Evolutionary conservation across 1,140 invertebrate species (phyloP).

Genomic region (Oryctes rhinoceros): DNA sequence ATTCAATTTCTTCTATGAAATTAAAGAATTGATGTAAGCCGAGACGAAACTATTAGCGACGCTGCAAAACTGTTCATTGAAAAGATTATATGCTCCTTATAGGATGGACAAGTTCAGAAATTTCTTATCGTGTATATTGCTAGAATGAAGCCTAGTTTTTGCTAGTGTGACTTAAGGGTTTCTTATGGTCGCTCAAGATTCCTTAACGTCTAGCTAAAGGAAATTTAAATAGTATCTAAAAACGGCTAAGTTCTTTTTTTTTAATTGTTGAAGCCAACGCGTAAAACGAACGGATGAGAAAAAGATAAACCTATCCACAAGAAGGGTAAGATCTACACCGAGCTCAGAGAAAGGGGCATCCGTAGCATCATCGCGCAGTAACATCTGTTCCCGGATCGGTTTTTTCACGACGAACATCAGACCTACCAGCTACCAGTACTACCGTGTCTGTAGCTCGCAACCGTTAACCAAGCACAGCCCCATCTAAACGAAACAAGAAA

Average conservation of each 20-base stretch:
- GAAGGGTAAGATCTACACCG: neutral
- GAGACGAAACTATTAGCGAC: too few relatives aligned
- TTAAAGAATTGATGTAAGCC: too few relatives aligned
- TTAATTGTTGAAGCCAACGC: neutral
- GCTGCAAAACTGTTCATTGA: too few relatives aligned
- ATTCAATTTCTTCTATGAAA: too few relatives aligned
- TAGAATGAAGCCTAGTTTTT: too few relatives aligned
- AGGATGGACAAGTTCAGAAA: too few relatives aligned
- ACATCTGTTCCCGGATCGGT: neutral
- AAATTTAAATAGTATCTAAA: neutral
- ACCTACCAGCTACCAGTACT: neutral
- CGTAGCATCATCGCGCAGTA: neutral
- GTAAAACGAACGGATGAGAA: neutral
- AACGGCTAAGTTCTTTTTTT: neutral
- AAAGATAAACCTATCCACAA: neutral
- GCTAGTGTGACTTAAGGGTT: too few relatives aligned
- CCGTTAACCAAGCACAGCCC: neutral
- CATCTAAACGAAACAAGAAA: neutral
- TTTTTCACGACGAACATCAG: neutral
- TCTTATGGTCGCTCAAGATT: too few relatives aligned
- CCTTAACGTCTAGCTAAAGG: too few relatives aligned
- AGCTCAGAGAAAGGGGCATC: neutral
- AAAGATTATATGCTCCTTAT: too few relatives aligned
- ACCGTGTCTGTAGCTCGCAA: neutral
- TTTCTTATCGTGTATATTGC: too few relatives aligned